phyloP scores from a whole-genome alignment of 2,797 vertebrate genomes.

The Poecilia wingei region DNA sequence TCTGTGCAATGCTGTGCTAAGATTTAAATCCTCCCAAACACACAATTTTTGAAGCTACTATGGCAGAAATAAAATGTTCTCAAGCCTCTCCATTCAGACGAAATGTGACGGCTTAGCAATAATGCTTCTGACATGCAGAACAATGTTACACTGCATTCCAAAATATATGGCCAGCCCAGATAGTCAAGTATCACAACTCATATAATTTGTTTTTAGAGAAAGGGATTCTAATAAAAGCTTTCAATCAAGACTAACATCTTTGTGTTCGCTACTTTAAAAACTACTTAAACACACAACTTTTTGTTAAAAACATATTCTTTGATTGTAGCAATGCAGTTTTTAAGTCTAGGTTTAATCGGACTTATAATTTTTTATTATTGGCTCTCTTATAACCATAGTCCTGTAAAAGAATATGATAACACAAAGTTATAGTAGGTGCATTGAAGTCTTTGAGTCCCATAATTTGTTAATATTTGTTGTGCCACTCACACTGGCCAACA shows the following conservation, averaged over 20 bases:
- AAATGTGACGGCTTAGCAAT: constrained; percentile 43
- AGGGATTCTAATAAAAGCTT: constrained; percentile 46
- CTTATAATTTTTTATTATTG: constrained; percentile 26
- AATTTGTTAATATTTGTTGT: constrained; percentile 80
- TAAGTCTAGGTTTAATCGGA: constrained; percentile 48
- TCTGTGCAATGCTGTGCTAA: constrained; percentile 49
- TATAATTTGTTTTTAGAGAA: constrained; percentile 48
- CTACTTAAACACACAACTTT: constrained; percentile 67
- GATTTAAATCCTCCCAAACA: constrained; percentile 42
- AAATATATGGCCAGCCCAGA: constrained; percentile 74
- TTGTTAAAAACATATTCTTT: constrained; percentile 59
- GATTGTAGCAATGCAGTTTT: constrained; percentile 75
- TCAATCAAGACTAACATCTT: constrained; percentile 59
- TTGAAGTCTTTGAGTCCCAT: constrained; percentile 35
- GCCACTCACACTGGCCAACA: constrained; percentile 83
- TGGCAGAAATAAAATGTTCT: constrained; percentile 26
- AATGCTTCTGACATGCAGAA: constrained; percentile 48
- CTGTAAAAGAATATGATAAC: constrained; percentile 42
- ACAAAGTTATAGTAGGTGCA: constrained; percentile 34
- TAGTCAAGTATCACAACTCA: constrained; percentile 62
- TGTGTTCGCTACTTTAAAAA: constrained; percentile 64
- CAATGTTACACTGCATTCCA: constrained; percentile 37
- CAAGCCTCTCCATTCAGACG: constrained; percentile 29
- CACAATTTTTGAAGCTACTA: constrained; percentile 35
- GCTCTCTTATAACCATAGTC: constrained; percentile 40